Conservation (phyloP, 1,140 invertebrate genomes). For the Orussus abietinus region DNA sequence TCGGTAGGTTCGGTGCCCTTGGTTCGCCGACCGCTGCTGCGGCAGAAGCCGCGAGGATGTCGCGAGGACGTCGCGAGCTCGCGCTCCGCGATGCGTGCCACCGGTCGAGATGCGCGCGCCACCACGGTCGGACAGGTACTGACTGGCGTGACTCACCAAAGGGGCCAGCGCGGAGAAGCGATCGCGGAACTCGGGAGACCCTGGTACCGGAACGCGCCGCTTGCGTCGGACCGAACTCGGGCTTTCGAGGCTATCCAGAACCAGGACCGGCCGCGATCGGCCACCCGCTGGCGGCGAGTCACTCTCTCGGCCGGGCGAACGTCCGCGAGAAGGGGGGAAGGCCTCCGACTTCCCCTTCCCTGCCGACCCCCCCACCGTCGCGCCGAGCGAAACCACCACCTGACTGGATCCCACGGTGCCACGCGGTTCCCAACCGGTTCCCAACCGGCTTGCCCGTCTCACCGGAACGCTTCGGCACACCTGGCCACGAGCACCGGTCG, state of each 20-base stretch:
- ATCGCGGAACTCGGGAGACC: conserved; percentile 36
- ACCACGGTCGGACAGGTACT: conserved; percentile 31
- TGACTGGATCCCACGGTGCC: conserved; percentile 20
- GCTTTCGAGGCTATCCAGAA: conserved; percentile 1
- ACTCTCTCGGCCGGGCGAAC: conserved; percentile 22
- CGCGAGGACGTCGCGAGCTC: too few relatives aligned
- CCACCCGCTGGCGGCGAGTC: conserved; percentile 25
- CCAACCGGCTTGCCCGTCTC: not conserved
- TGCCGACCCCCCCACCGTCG: conserved; percentile 18
- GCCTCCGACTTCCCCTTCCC: conserved; percentile 1
- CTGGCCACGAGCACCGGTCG: too few relatives aligned
- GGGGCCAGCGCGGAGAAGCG: too few relatives aligned
- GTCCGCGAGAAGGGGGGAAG: conserved; percentile 2
- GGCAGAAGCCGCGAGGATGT: too few relatives aligned
- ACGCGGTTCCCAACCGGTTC: not conserved
- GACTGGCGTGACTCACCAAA: conserved; percentile 36
- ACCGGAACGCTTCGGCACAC: too few relatives aligned
- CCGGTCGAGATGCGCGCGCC: conserved; percentile 21
- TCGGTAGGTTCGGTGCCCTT: too few relatives aligned
- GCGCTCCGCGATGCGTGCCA: too few relatives aligned
- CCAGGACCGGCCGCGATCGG: conserved; percentile 16
- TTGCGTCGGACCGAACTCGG: too few relatives aligned
- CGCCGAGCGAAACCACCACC: conserved; percentile 30
- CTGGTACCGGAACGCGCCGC: conserved; percentile 23
- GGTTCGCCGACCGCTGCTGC: too few relatives aligned